Evolutionary conservation across 2,113 vertebrate species (phyloP).

Genomic region (Callaeas wilsoni): DNA sequence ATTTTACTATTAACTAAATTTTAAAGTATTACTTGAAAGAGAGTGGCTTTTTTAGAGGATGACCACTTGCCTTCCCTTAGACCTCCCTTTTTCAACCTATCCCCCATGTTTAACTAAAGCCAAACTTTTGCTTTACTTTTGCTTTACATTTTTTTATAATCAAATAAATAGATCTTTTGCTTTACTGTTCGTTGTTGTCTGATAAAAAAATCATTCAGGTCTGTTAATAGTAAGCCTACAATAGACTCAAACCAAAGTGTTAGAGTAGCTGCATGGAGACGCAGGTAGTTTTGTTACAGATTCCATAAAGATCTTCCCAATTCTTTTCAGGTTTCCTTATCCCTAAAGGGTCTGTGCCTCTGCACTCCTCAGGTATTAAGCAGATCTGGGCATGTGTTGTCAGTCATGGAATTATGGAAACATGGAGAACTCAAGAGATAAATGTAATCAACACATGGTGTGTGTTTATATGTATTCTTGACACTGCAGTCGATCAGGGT

Average conservation of each 20-base stretch:
- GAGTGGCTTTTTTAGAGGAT: neutral
- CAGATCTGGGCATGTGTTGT: neutral
- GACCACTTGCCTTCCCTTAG: neutral
- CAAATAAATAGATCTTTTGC: neutral
- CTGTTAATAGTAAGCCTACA: neutral
- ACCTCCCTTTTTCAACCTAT: neutral
- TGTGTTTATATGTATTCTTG: neutral
- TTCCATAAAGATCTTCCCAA: neutral
- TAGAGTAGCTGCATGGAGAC: rapidly evolving
- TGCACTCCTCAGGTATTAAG: neutral
- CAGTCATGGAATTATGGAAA: neutral
- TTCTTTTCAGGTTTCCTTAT: neutral
- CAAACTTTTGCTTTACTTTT: neutral
- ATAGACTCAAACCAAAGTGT: neutral
- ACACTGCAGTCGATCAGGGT: neutral
- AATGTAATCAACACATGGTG: neutral
- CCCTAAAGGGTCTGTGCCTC: neutral
- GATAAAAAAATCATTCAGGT: neutral
- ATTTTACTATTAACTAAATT: neutral
- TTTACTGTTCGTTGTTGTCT: neutral
- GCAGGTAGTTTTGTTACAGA: neutral
- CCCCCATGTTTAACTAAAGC: neutral
- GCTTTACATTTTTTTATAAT: neutral
- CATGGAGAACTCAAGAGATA: neutral
- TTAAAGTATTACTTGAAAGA: neutral